Conservation (phyloP, 2,113 vertebrate species). For the Xiphophorus hellerii region DNA sequence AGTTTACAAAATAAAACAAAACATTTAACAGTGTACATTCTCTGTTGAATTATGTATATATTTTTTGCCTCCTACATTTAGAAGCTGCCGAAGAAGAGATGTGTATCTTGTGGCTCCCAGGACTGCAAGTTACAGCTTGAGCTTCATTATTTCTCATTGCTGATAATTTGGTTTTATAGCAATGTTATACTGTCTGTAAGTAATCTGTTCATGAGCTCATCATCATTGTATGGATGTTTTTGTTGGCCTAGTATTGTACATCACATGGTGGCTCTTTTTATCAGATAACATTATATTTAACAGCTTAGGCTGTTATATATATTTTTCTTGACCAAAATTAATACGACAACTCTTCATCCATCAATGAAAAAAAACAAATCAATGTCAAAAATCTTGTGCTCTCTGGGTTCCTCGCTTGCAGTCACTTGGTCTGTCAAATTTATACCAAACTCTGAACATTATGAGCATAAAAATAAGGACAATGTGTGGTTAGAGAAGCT, state of each 20-base stretch:
- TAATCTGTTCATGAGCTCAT: neutral
- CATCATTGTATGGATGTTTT: neutral
- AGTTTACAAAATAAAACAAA: no score
- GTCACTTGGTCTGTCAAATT: neutral
- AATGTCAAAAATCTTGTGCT: no score
- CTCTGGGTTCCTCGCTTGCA: no score
- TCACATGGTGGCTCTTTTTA: no score
- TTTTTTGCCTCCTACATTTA: no score
- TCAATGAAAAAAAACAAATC: neutral
- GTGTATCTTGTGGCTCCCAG: neutral
- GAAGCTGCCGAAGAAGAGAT: neutral
- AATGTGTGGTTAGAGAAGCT: neutral
- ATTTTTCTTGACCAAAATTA: neutral
- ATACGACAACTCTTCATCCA: neutral
- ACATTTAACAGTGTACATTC: no score
- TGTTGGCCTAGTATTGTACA: neutral
- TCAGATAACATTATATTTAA: no score
- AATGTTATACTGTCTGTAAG: neutral
- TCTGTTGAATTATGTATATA: no score
- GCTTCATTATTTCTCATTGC: neutral
- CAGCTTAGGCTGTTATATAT: neutral
- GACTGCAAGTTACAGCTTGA: neutral
- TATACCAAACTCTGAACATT: neutral
- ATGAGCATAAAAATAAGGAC: neutral
- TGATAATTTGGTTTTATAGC: neutral